A percentile compares a stretch with the other conserved stretches of the same genome.
These are phyloP conservation scores for Heliconius melpomene DNA, from an alignment of 1,140 invertebrate species.

Conservation along the genomic window DNA sequence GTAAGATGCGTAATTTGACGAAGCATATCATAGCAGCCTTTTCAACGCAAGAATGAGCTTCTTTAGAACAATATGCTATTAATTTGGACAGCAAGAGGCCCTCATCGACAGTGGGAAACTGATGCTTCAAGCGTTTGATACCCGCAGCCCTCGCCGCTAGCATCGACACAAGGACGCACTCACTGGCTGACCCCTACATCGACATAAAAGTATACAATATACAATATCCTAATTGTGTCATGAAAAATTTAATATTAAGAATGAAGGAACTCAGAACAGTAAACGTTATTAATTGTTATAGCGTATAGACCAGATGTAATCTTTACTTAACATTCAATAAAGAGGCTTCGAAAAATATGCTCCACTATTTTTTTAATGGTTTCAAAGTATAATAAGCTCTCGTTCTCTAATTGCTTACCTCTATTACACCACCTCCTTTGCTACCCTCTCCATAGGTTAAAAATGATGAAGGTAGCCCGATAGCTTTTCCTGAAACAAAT, in stretches of 20 bases:
- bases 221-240: neutral
- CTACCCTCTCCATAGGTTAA: slow-evolving; percentile 90
- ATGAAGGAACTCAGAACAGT: no score
- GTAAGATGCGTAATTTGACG: slow-evolving; percentile 97
- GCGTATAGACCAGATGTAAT: no score
- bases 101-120: slow-evolving; percentile 96
- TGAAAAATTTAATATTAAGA: neutral
- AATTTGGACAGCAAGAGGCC: slow-evolving; percentile 96
- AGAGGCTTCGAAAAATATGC: no score
- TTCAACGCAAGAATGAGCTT: slow-evolving; percentile 99
- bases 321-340: no score
- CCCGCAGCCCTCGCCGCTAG: slow-evolving; percentile 96
- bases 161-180: slow-evolving; percentile 97
- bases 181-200: slow-evolving; percentile 95
- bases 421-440: slow-evolving; percentile 95
- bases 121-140: slow-evolving; percentile 93
- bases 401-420: slow-evolving; percentile 81
- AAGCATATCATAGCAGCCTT: slow-evolving; percentile 99
- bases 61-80: slow-evolving; percentile 96
- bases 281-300: no score
- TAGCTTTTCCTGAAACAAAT: slow-evolving; percentile 88
- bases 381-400: no score
- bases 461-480: slow-evolving; percentile 94
- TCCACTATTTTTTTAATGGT: no score
- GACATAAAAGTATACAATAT: neutral